These are phyloP conservation scores for Drosophila meridiana DNA, from an alignment of 2,888 invertebrate species.

Conservation along the genomic window DNA sequence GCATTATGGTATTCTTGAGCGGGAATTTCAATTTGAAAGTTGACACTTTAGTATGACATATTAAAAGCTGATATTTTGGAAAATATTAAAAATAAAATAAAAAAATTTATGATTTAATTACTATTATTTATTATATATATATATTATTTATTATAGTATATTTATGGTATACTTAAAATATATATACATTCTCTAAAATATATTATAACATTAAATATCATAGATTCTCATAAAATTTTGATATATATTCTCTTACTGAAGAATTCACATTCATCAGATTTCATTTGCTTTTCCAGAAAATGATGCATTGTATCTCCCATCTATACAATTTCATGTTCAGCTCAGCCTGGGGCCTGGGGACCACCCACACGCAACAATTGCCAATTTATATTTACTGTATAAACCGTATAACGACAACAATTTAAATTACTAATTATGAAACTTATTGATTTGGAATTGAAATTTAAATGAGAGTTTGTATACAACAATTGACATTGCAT, in stretches of 20 bases:
- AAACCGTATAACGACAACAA: not conserved
- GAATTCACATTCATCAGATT: not conserved
- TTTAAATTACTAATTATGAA: not conserved
- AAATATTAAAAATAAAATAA: too few relatives aligned
- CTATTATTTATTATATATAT: too few relatives aligned
- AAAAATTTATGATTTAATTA: too few relatives aligned
- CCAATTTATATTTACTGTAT: not conserved
- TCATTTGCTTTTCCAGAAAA: not conserved
- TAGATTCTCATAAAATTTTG: too few relatives aligned
- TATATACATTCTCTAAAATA: too few relatives aligned
- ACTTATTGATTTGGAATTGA: not conserved
- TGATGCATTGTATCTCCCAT: not conserved
- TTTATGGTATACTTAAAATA: too few relatives aligned
- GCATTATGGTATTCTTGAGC: too few relatives aligned
- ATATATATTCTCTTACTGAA: too few relatives aligned
- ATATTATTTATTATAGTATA: too few relatives aligned
- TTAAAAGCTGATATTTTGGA: too few relatives aligned
- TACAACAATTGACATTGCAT: conserved; percentile 16
- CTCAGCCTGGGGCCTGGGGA: not conserved
- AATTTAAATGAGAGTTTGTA: not conserved
- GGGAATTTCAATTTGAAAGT: too few relatives aligned
- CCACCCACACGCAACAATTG: not conserved
- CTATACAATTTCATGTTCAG: not conserved
- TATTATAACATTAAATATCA: not conserved
- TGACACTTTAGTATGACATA: too few relatives aligned